Base-by-base conservation (phyloP, 2,113 vertebrate genomes). In the Grammomys surdaster region DNA sequence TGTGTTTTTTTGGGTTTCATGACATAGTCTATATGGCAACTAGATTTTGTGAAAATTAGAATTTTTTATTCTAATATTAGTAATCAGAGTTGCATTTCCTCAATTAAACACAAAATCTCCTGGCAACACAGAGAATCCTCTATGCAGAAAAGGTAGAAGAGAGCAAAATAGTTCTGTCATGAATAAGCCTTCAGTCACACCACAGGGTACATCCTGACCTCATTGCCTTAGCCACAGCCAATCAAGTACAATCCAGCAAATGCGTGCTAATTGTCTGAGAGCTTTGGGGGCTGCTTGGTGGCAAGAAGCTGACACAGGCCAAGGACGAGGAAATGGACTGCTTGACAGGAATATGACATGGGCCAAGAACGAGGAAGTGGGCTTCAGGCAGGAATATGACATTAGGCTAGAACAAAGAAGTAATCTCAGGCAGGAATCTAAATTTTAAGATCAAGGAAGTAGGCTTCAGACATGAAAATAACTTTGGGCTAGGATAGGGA, bases 51-150 rank as follows among this genome's bases (percentile, higher is more conserved):
- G 65, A 19, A 3, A 89, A 96, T 94, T 86, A 84, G 76, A 77
- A 12, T 43, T 36, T 46, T 69, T 16, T 43, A 76, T 26, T 0
- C 70, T 56, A 43, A 70, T 94, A 77, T 16, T 67, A 67, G 11
- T 91, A 95, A 92, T 10, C 56, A 89, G n/a, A 17, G 12, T 54
- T 76, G n/a, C 69, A 19, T 56, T 82, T 93, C 76, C 77, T 58
- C 75, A 93, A 87, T 90, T 89, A 92, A 58, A 93, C 77, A 58
- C 56, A 51, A 94, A 94, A 77, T 87, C 12, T 90, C 19, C 88
- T 92, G 22, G 40, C 69, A 93, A 51, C 12, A 36, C 17, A 67
- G 54, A 77, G 72, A 96, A 63, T 88, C 36, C 10, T 92, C 51
- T 80, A 3, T 81, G 43, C 2, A 70, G 73, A 46, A 48, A 67